Conservation (phyloP, 1,140 invertebrate species). For the Sarcophaga bullata region DNA sequence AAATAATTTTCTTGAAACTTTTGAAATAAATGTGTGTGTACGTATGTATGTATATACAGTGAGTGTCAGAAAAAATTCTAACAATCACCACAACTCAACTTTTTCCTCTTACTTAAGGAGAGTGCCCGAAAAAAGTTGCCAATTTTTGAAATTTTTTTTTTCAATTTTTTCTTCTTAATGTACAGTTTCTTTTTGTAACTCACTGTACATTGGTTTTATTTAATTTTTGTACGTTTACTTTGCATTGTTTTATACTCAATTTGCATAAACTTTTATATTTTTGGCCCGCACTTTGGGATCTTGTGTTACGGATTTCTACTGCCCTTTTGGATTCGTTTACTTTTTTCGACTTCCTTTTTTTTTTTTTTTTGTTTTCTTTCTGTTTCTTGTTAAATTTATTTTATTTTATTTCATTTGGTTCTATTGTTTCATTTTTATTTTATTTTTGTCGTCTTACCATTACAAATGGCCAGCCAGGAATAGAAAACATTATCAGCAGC, state of each 20-base stretch:
- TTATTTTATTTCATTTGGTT: background rate
- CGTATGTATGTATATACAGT: background rate
- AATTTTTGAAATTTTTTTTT: background rate
- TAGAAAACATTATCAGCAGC: too few relatives aligned
- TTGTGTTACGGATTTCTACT: slow-evolving; percentile 42
- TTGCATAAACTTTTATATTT: slow-evolving; percentile 47
- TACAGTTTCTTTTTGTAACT: too few relatives aligned
- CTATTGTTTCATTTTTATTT: slow-evolving; percentile 24
- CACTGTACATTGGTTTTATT: slow-evolving; percentile 28
- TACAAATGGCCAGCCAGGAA: background rate
- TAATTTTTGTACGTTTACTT: slow-evolving; percentile 43
- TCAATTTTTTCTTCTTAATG: too few relatives aligned
- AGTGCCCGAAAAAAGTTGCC: too few relatives aligned
- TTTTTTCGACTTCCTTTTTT: too few relatives aligned
- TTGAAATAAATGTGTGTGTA: background rate
- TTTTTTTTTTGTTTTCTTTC: background rate
- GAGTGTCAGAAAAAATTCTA: too few relatives aligned
- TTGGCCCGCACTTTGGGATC: slow-evolving; percentile 45
- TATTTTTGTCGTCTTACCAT: background rate
- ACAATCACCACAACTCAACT: background rate
- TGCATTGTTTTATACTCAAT: slow-evolving; percentile 41
- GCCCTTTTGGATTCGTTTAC: slow-evolving; percentile 37
- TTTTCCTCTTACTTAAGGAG: background rate
- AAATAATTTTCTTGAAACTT: background rate
- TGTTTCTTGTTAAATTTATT: background rate